Evolutionary conservation across 1,140 invertebrate genomes (phyloP), one percentile per base, ranked within the genome.

Genomic region (Thereuonema tuberculata): DNA sequence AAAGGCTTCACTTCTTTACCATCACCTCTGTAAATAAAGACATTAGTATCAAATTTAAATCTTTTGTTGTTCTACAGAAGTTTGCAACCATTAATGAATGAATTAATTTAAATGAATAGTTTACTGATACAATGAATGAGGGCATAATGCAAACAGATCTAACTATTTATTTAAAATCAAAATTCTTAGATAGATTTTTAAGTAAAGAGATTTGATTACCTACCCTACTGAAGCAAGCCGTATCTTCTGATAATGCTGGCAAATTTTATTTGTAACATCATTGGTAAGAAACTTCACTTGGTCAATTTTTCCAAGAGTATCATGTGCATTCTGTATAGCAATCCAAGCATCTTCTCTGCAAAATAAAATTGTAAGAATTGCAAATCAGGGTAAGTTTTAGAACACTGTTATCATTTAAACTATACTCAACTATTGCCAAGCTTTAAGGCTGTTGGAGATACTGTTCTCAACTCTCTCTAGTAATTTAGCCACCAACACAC

Each of bases 171-270:
- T n/a, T n/a, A n/a, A n/a, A n/a, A n/a, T n/a, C n/a, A n/a, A n/a
- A n/a, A n/a, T n/a, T n/a, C n/a, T n/a, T n/a, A n/a, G n/a, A n/a
- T n/a, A n/a, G n/a, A n/a, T n/a, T n/a, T n/a, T n/a, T n/a, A n/a
- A n/a, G n/a, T n/a, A n/a, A n/a, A n/a, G n/a, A n/a, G n/a, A n/a
- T n/a, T n/a, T n/a, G n/a, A n/a, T n/a, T 26, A 58, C 81, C 80
- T 76, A 87, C 85, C 80, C 82, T 67, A 80, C 79, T 67, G 80
- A 81, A 20, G 86, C 82, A 67, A 86, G 78, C 65, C 86, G 78
- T 49, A 93, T 87, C 68, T 85, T 84, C 70, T 88, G 87, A 75
- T 92, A 87, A 78, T 94, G 90, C 61, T 82, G 78, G 28, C 86
- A 87, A 9, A 92, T 81, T 70, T 80, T 83, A 48, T 79, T 81